A percentile compares a stretch with the other conserved stretches of the same genome.
Evolutionary conservation across 2,797 vertebrate species (phyloP).

Genomic region (Halcyon smyrnensis): DNA sequence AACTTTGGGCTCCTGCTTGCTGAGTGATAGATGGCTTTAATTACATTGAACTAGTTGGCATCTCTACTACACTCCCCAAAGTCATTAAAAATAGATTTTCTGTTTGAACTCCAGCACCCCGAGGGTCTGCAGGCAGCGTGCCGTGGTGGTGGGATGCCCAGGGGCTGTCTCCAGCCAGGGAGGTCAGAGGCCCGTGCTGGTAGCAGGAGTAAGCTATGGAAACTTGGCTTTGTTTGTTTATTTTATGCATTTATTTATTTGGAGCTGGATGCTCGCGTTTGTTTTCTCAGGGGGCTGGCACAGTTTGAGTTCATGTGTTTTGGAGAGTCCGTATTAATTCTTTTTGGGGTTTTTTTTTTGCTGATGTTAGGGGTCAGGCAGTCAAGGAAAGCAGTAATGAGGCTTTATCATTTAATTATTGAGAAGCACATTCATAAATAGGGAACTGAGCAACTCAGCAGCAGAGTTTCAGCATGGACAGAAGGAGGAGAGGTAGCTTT

Average conservation of each 20-base stretch:
- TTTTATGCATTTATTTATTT: background rate
- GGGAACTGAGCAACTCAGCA: background rate
- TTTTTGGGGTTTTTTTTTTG: background rate
- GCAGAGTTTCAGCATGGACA: background rate
- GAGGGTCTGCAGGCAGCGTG: conserved; percentile 81
- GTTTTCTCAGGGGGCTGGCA: background rate
- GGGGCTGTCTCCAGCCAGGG: conserved; percentile 74
- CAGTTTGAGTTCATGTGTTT: background rate
- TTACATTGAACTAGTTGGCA: conserved; percentile 86
- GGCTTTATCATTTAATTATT: conserved; percentile 10
- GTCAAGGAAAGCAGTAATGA: conserved; percentile 20
- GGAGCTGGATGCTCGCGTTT: background rate
- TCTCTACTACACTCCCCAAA: conserved; percentile 79
- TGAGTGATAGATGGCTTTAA: conserved; percentile 92
- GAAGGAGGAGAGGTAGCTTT: background rate
- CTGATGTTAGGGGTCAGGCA: background rate
- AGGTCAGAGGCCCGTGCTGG: conserved; percentile 77
- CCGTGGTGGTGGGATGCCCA: conserved; percentile 72
- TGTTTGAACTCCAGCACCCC: conserved; percentile 76
- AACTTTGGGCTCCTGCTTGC: conserved; percentile 72
- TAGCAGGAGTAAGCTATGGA: conserved; percentile 57
- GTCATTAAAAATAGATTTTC: conserved; percentile 95
- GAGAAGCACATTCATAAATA: background rate
- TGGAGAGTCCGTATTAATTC: conserved; percentile 18
- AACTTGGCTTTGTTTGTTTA: background rate